These are phyloP conservation scores for Brachyopa scutellaris DNA, from an alignment of 2,888 invertebrate genomes.

Conservation along the genomic window DNA sequence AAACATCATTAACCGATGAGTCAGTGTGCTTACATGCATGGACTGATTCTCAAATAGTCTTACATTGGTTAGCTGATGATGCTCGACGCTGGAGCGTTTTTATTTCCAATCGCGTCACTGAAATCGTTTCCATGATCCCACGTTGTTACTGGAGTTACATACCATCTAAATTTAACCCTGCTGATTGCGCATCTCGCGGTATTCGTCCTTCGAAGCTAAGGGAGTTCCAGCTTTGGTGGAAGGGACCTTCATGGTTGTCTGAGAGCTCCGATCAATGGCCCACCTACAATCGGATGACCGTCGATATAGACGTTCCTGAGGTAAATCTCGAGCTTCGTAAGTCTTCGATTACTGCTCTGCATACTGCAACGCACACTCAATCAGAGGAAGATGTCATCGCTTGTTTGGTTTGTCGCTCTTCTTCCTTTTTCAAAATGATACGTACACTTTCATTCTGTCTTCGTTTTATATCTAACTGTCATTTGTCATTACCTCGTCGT, in stretches of 20 bases:
- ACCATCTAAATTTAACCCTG: constrained; percentile 61
- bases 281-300: no score
- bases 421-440: not conserved
- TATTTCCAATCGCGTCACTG: constrained; percentile 68
- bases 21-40: constrained; percentile 34
- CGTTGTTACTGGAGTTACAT: constrained; percentile 64
- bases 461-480: not conserved
- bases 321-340: not conserved
- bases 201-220: constrained; percentile 44
- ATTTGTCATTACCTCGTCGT: not conserved
- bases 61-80: constrained; percentile 68
- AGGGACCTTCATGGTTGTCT: constrained; percentile 65
- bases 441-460: not conserved
- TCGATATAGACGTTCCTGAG: no score
- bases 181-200: constrained; percentile 71
- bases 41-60: constrained; percentile 53
- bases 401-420: not conserved
- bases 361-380: no score
- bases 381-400: not conserved
- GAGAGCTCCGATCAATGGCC: not conserved
- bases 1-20: not conserved
- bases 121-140: constrained; percentile 42
- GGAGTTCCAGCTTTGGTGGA: constrained; percentile 67
- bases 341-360: not conserved
- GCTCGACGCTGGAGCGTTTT: constrained; percentile 73